These are phyloP conservation scores for Sitodiplosis mosellana DNA, from an alignment of 1,140 invertebrate species.

Conservation along the genomic window DNA sequence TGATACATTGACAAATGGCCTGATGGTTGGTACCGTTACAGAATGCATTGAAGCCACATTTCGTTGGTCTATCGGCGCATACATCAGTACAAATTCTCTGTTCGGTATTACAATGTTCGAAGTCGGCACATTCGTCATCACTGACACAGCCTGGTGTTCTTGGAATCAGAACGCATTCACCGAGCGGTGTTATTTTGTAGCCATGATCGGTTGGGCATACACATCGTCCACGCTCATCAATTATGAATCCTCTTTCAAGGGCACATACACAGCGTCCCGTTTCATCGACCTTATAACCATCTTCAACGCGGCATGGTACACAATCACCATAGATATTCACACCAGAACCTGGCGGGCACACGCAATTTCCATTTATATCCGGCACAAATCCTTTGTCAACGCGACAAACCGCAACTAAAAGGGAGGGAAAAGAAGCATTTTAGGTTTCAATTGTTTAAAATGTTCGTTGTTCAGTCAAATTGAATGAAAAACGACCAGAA, in stretches of 20 bases:
- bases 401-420: slow-evolving; percentile 31
- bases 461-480: no score
- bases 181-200: slow-evolving; percentile 40
- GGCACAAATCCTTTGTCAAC: slow-evolving; percentile 51
- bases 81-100: slow-evolving; percentile 57
- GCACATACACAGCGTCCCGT: slow-evolving; percentile 64
- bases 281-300: slow-evolving; percentile 54
- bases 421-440: slow-evolving; percentile 1
- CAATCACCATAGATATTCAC: slow-evolving; percentile 60
- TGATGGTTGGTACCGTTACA: slow-evolving; percentile 63
- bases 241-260: slow-evolving; percentile 49
- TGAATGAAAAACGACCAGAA: no score
- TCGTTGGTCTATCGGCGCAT: slow-evolving; percentile 40
- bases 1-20: slow-evolving; percentile 56
- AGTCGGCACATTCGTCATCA: slow-evolving; percentile 59
- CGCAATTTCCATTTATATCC: slow-evolving; percentile 48
- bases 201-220: slow-evolving; percentile 52
- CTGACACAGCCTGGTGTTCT: slow-evolving; percentile 40
- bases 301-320: slow-evolving; percentile 44
- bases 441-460: no score
- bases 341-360: slow-evolving; percentile 55
- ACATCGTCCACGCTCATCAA: slow-evolving; percentile 58
- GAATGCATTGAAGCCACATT: slow-evolving; percentile 56
- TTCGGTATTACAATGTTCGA: slow-evolving; percentile 48
- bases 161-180: slow-evolving; percentile 39